phyloP scores from a whole-genome alignment of 2,797 vertebrate species.

The Microcaecilia unicolor region DNA sequence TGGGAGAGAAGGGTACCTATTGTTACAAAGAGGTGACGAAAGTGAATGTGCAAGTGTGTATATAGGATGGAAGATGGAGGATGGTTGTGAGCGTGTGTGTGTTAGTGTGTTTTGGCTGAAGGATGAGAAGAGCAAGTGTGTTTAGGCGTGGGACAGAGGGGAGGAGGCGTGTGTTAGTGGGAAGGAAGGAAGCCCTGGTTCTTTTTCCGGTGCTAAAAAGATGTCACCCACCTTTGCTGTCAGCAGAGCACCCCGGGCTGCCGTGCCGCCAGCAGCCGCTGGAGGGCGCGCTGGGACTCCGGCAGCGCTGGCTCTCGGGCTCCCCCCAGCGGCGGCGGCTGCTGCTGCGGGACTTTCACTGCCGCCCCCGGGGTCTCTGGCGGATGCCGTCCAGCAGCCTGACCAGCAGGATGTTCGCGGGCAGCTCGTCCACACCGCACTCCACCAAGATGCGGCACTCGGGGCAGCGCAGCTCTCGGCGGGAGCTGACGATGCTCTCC shows the following conservation, averaged over 20 bases:
- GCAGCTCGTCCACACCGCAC: constrained; percentile 90
- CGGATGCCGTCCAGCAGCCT: constrained; percentile 89
- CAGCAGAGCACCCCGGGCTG: constrained; percentile 24
- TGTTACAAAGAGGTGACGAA: too few species aligned
- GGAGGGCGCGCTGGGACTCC: constrained; percentile 13
- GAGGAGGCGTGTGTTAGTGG: neutral
- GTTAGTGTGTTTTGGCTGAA: neutral
- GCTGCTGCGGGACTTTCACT: constrained; percentile 57
- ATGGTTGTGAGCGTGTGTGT: too few species aligned
- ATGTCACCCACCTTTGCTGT: constrained; percentile 41
- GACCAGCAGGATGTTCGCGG: constrained; percentile 88
- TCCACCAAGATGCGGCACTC: constrained; percentile 94
- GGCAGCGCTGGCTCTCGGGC: too few species aligned
- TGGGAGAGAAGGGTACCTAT: too few species aligned
- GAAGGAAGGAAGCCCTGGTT: neutral
- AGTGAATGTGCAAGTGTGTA: too few species aligned
- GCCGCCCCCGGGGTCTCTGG: constrained; percentile 73
- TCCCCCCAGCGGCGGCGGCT: constrained; percentile 55
- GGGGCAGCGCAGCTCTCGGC: constrained; percentile 89
- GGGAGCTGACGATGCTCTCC: constrained; percentile 89
- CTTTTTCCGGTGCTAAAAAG: too few species aligned
- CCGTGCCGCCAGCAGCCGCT: neutral
- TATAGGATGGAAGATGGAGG: too few species aligned
- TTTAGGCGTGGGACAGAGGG: accelerated
- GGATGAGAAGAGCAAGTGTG: neutral